Evolutionary conservation across 2,113 vertebrate species (phyloP).

Genomic region (Nothocercus julius): DNA sequence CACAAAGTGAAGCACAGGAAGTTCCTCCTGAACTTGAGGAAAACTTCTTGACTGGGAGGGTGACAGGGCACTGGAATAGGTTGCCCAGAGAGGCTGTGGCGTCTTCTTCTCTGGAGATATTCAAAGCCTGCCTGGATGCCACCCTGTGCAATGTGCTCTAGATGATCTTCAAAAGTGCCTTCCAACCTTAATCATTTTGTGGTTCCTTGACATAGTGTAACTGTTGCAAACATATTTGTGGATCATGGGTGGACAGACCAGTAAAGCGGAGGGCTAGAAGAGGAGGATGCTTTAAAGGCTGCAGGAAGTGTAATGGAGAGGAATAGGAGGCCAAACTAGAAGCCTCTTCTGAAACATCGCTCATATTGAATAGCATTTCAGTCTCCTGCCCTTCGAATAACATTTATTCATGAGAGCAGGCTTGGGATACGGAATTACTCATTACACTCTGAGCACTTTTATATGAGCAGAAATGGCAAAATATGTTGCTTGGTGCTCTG

Average conservation of each 20-base stretch:
- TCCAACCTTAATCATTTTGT: too few species aligned
- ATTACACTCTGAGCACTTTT: not conserved
- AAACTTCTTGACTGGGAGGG: too few species aligned
- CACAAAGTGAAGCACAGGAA: too few species aligned
- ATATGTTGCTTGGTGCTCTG: not conserved
- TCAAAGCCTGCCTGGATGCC: too few species aligned
- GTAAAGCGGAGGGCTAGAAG: not conserved
- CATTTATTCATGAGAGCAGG: not conserved
- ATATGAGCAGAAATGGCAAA: not conserved
- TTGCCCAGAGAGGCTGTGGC: too few species aligned
- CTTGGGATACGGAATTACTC: fast-evolving
- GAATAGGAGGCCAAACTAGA: not conserved
- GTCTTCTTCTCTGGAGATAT: too few species aligned
- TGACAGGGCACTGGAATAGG: too few species aligned
- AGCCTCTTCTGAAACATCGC: not conserved
- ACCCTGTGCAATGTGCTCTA: too few species aligned
- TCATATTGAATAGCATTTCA: not conserved
- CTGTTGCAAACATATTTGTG: not conserved
- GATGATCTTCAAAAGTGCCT: too few species aligned
- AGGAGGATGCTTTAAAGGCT: not conserved
- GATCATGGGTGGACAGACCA: not conserved
- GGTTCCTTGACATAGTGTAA: not conserved
- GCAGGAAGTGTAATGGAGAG: not conserved
- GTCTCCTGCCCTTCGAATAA: not conserved
- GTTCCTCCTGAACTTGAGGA: too few species aligned